Percentiles rank a stretch among this genome's conserved stretches.
These are phyloP conservation scores for Parnassius apollo DNA, from an alignment of 2,888 invertebrate species.

Conservation along the genomic window DNA sequence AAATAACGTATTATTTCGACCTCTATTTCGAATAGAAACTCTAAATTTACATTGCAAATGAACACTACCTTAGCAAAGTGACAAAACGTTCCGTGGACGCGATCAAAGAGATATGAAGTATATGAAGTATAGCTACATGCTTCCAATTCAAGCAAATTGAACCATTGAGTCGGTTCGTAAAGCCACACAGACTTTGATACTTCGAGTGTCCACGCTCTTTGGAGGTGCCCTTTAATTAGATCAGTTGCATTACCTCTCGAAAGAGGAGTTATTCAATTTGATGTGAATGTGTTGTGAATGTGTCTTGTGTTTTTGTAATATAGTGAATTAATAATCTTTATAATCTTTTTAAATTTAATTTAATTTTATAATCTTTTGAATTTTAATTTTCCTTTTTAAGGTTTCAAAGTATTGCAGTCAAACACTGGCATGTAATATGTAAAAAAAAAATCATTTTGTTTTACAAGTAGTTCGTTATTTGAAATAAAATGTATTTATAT, in stretches of 20 bases:
- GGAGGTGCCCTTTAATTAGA: slow-evolving; percentile 18
- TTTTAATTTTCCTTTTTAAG: not conserved
- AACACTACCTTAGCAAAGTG: slow-evolving; percentile 3
- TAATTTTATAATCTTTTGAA: not conserved
- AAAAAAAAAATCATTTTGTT: too few relatives aligned
- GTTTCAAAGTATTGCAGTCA: too few relatives aligned
- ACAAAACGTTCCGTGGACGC: not conserved
- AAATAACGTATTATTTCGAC: too few relatives aligned
- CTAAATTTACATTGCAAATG: slow-evolving; percentile 4
- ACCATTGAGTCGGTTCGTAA: slow-evolving; percentile 1
- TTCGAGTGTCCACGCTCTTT: slow-evolving; percentile 5
- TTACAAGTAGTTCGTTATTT: too few relatives aligned
- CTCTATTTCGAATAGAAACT: not conserved
- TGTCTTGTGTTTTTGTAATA: not conserved
- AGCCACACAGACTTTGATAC: slow-evolving; percentile 2
- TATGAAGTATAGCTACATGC: slow-evolving; percentile 1
- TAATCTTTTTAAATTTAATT: not conserved
- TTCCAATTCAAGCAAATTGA: slow-evolving; percentile 22
- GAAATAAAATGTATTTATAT: too few relatives aligned
- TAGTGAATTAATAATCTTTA: not conserved
- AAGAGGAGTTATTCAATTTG: not conserved
- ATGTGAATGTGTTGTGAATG: not conserved
- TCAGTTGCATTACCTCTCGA: slow-evolving; percentile 8
- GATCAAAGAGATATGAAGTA: not conserved
- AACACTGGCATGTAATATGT: too few relatives aligned